Conservation (phyloP, 1,140 invertebrate genomes). For the Calephelis virginiensis region DNA sequence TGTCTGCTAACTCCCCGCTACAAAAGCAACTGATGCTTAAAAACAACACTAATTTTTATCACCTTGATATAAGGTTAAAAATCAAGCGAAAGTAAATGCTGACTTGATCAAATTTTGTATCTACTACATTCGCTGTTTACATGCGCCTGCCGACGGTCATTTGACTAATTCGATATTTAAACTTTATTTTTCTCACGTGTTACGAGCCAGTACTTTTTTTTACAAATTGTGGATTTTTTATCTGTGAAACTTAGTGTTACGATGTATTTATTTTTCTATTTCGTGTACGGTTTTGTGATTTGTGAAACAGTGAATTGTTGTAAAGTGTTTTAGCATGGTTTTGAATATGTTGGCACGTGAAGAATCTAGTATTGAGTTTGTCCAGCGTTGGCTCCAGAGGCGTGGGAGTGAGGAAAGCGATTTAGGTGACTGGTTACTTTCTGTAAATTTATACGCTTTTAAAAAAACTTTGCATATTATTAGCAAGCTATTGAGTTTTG, state of each 20-base stretch:
- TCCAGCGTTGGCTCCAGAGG: constrained; percentile 64
- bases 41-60: constrained; percentile 35
- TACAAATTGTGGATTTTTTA: constrained; percentile 3
- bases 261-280: constrained; percentile 1
- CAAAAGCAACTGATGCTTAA: constrained; percentile 33
- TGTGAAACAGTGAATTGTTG: constrained; percentile 21
- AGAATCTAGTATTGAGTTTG: constrained; percentile 67
- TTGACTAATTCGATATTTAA: constrained; percentile 71
- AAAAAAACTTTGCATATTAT: too few species aligned
- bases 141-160: constrained; percentile 60
- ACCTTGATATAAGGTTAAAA: constrained; percentile 41
- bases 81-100: constrained; percentile 30
- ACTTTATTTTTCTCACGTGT: constrained; percentile 28
- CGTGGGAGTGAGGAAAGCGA: constrained; percentile 57
- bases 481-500: too few species aligned
- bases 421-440: constrained; percentile 40
- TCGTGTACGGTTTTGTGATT: constrained; percentile 27
- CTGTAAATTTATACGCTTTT: neutral
- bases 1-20: constrained; percentile 59
- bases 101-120: constrained; percentile 47
- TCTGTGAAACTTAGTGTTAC: neutral
- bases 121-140: constrained; percentile 61
- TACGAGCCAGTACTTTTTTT: constrained; percentile 17
- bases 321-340: constrained; percentile 45
- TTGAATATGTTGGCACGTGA: constrained; percentile 63